phyloP scores from a whole-genome alignment of 2,113 vertebrate species.

The Periophthalmodon schlosseri region DNA sequence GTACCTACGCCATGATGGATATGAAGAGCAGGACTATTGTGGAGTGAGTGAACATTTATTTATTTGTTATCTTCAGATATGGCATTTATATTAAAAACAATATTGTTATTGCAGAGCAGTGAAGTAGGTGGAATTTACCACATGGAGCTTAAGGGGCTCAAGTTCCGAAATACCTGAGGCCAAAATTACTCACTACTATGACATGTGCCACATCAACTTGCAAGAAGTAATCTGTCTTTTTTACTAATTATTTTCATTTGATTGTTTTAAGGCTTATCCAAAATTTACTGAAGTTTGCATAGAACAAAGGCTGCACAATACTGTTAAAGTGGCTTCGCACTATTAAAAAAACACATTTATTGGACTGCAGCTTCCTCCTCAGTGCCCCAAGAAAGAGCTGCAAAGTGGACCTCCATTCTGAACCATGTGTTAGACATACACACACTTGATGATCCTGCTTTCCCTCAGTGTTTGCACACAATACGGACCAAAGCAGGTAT shows the following conservation, averaged over 20 bases:
- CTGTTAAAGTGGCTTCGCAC: neutral
- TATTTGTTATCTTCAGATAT: too few species aligned
- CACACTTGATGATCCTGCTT: too few species aligned
- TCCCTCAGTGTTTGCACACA: too few species aligned
- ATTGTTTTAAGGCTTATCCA: neutral
- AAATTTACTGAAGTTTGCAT: neutral
- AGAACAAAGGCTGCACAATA: neutral
- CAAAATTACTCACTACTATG: too few species aligned
- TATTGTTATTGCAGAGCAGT: too few species aligned
- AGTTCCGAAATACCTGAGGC: too few species aligned
- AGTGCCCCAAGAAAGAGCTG: neutral
- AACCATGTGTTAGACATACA: neutral
- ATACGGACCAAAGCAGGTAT: neutral
- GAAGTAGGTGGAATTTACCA: too few species aligned
- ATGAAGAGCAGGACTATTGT: neutral
- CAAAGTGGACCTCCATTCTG: neutral
- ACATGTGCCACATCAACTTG: too few species aligned
- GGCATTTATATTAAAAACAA: too few species aligned
- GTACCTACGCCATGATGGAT: neutral
- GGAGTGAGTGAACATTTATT: neutral
- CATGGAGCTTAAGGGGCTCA: too few species aligned
- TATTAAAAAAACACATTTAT: neutral
- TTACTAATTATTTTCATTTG: neutral
- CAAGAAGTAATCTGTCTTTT: neutral
- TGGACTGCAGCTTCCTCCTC: neutral